Base-by-base conservation (phyloP, 2,888 invertebrate species). In the Lycocerus yunnanus region DNA sequence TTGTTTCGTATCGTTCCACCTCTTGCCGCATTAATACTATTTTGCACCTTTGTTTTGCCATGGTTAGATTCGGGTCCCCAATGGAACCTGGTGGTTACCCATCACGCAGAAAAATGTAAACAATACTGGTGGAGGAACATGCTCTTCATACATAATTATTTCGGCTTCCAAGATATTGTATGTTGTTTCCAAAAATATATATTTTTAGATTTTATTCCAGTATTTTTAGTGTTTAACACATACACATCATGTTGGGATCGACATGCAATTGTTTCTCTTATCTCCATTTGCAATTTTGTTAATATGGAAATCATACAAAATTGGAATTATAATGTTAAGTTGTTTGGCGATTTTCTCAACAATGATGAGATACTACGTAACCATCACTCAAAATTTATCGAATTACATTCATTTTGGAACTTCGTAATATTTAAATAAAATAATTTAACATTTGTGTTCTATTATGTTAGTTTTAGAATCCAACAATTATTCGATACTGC, bases 131-230 rank as follows among this genome's bases (percentile, higher is more conserved):
- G 93, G 93, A 88, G 91, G 80, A 93, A 93, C 82, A 87, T 93
- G 76, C 84, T 93, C 0, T 93, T 93, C 79, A 92, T 93, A 71
- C 93, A 93, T 82, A 93, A 93, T 84, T 93, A 92, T 82, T 93
- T 91, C 82, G 93, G 93, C 59, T 93, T 93, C 81, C 90, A 91
- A 81, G 90, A 93, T 80, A 93, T 93, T 92, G 92, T 91, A 86
- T 82, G 68, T 59, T 82, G 68, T 59, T 59, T 63, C 5, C 15
- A 63, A n/a, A 18, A n/a, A 6, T 63, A n/a, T 15, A 16, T 5
- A 16, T 58, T 24, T n/a, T 24, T 66, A 11, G 5, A 27, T 15
- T 24, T 66, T n/a, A 43, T 43, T 27, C 16, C 43, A 15, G 58
- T 67, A 78, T 75, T 88, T 87, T 73, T 83, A 92, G 92, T 93